These are phyloP conservation scores for Zaprionus camerounensis DNA, from an alignment of 1,140 invertebrate species.

Conservation along the genomic window DNA sequence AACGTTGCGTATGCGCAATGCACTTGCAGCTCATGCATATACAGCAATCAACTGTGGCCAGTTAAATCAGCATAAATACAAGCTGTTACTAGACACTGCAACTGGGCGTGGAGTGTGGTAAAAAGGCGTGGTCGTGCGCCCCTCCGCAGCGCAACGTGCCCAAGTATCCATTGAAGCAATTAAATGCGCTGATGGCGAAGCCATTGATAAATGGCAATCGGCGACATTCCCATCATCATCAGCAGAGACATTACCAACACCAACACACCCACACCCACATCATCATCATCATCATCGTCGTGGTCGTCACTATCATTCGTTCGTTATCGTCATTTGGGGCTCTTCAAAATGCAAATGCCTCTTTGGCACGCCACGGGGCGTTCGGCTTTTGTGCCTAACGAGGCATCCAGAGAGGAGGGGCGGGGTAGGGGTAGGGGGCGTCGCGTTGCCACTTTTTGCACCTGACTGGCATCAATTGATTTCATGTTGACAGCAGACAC, in stretches of 20 bases:
- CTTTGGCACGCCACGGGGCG: slow-evolving; percentile 68
- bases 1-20: slow-evolving; percentile 72
- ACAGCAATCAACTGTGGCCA: slow-evolving; percentile 11
- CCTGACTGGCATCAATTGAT: slow-evolving; percentile 65
- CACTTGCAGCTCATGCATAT: slow-evolving; percentile 43
- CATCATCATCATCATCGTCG: slow-evolving; percentile 12
- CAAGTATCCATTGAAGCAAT: slow-evolving; percentile 77
- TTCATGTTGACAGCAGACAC: slow-evolving; percentile 56
- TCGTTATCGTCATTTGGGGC: slow-evolving; percentile 42
- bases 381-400: not conserved
- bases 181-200: slow-evolving; percentile 51
- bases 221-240: slow-evolving; percentile 43
- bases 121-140: slow-evolving; percentile 5
- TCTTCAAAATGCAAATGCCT: slow-evolving; percentile 79
- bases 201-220: slow-evolving; percentile 80
- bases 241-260: slow-evolving; percentile 24
- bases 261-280: slow-evolving; percentile 36
- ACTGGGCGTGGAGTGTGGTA: not conserved
- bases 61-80: slow-evolving; percentile 47
- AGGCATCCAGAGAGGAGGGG: too few species aligned
- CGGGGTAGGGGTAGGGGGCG: slow-evolving; percentile 6
- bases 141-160: slow-evolving; percentile 53
- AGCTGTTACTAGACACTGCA: not conserved
- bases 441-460: slow-evolving; percentile 30
- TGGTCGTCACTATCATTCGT: slow-evolving; percentile 21